Evolutionary conservation across 2,888 invertebrate species (phyloP).

Genomic region (Cataglyphis albicans): DNA sequence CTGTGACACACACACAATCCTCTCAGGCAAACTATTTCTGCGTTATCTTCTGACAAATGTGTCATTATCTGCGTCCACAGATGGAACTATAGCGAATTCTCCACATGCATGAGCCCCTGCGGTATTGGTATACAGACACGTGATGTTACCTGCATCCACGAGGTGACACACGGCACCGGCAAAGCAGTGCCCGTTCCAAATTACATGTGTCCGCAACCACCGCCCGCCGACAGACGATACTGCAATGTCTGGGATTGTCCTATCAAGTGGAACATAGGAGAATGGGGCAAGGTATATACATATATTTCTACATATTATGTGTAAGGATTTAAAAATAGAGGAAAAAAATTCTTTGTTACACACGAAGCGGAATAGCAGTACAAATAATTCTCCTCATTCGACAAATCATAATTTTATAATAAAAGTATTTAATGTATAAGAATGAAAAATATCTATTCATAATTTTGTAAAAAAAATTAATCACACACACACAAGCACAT

Average conservation of each 20-base stretch:
- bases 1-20: background rate
- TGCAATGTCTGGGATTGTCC: slow-evolving; percentile 98
- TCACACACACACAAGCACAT: too few species aligned
- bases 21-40: background rate
- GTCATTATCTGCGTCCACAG: slow-evolving; percentile 80
- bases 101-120: slow-evolving; percentile 96
- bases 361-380: background rate
- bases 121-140: slow-evolving; percentile 97
- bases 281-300: slow-evolving; percentile 91
- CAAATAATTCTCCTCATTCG: background rate
- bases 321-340: background rate
- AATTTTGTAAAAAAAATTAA: background rate
- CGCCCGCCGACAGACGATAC: slow-evolving; percentile 95
- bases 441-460: background rate
- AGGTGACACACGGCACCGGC: slow-evolving; percentile 94
- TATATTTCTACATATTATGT: slow-evolving; percentile 37
- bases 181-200: slow-evolving; percentile 97
- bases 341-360: background rate
- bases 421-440: background rate
- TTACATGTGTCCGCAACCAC: slow-evolving; percentile 96
- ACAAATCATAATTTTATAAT: background rate
- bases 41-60: slow-evolving; percentile 32
- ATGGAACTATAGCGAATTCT: slow-evolving; percentile 96
- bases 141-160: slow-evolving; percentile 95
- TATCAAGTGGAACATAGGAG: slow-evolving; percentile 94